These are phyloP conservation scores for Phocoena phocoena DNA, from an alignment of 2,113 vertebrate genomes.

Conservation along the genomic window DNA sequence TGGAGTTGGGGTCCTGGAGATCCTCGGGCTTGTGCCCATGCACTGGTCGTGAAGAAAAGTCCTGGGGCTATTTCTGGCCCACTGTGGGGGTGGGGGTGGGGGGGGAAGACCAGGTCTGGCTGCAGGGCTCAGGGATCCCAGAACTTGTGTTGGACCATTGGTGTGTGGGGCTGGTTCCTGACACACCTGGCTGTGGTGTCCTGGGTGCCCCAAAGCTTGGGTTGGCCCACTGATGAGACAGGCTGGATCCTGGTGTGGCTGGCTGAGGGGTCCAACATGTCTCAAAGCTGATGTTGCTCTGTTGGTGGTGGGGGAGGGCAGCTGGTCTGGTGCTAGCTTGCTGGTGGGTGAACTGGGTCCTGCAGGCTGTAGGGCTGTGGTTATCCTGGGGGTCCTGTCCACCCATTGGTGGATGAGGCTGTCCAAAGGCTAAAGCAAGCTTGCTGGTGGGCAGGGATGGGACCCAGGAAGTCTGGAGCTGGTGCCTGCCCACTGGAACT, in stretches of 20 bases:
- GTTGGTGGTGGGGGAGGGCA: background rate
- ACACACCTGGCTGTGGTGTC: background rate
- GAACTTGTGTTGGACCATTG: background rate
- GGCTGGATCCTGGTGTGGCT: background rate
- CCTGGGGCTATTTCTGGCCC: background rate
- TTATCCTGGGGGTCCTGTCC: background rate
- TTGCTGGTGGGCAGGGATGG: background rate
- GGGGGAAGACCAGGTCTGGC: background rate
- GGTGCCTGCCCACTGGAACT: background rate
- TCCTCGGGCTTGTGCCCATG: background rate
- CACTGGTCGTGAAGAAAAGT: background rate
- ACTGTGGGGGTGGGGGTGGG: too few relatives aligned
- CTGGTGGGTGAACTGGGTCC: background rate
- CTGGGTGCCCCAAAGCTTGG: background rate
- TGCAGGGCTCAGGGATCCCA: background rate
- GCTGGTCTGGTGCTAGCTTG: background rate
- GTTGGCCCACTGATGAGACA: background rate
- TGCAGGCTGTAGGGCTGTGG: accelerated
- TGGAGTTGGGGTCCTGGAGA: background rate
- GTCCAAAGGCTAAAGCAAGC: background rate
- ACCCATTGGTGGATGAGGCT: background rate
- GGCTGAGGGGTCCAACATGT: background rate
- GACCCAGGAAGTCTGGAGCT: background rate
- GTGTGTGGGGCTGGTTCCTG: background rate
- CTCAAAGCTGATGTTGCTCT: background rate